Conservation (phyloP, 2,888 invertebrate genomes). For the Scrobipalpa atriplicella region DNA sequence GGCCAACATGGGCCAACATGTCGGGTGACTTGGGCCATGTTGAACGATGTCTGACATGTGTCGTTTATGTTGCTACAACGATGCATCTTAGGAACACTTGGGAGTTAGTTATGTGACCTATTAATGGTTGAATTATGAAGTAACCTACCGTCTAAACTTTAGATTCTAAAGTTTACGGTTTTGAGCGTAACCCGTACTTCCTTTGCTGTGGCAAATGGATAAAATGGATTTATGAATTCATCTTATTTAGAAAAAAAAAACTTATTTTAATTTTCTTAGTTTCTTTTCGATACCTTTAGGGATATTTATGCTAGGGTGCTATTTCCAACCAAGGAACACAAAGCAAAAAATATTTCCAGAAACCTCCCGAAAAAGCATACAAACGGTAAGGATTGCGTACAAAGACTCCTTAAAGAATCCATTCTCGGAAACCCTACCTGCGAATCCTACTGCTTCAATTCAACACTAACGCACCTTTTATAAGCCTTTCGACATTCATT, state of each 20-base stretch:
- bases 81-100: slow-evolving; percentile 2
- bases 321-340: too few relatives aligned
- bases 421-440: not conserved
- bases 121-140: not conserved
- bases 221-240: too few relatives aligned
- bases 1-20: slow-evolving; percentile 26
- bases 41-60: slow-evolving; percentile 5
- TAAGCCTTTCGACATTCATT: not conserved
- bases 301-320: too few relatives aligned
- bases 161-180: too few relatives aligned
- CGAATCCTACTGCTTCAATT: not conserved
- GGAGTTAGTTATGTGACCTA: slow-evolving; percentile 3
- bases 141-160: not conserved
- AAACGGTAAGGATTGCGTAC: not conserved
- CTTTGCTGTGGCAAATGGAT: too few relatives aligned
- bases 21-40: slow-evolving; percentile 5
- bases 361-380: too few relatives aligned
- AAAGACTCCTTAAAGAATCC: not conserved
- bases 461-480: not conserved
- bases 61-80: not conserved
- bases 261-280: too few relatives aligned
- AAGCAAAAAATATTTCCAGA: too few relatives aligned
- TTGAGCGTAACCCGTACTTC: too few relatives aligned
- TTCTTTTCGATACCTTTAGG: too few relatives aligned
- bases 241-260: too few relatives aligned